Conservation (phyloP, 2,113 vertebrate genomes). For the Microcebus ravelobensis region DNA sequence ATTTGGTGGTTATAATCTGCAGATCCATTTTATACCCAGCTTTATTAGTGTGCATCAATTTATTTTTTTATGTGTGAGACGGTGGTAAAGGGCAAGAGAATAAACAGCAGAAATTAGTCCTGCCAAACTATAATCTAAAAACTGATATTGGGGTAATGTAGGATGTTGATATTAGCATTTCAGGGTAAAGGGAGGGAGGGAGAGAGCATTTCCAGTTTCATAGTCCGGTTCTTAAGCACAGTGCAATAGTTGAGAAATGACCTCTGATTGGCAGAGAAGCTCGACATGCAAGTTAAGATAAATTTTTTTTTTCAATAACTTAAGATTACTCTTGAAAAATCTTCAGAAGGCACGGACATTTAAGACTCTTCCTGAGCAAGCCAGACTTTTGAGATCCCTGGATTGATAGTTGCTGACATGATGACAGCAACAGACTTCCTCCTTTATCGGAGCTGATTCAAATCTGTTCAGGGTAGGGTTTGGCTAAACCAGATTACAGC, state of each 20-base stretch:
- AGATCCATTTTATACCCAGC: not conserved
- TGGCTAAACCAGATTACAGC: not conserved
- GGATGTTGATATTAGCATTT: not conserved
- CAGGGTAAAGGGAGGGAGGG: not conserved
- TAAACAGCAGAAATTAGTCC: not conserved
- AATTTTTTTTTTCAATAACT: not conserved
- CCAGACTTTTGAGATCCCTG: not conserved
- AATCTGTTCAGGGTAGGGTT: not conserved
- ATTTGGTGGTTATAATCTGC: not conserved
- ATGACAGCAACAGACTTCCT: not conserved
- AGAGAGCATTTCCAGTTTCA: not conserved
- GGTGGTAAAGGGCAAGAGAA: not conserved
- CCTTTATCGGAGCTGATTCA: not conserved
- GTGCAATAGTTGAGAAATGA: not conserved
- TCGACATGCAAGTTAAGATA: not conserved
- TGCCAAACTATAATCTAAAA: not conserved
- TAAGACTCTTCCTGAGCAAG: not conserved
- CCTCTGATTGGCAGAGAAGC: not conserved
- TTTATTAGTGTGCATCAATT: not conserved
- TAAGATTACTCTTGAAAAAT: not conserved
- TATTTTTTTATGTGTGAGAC: not conserved
- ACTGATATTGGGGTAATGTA: not conserved
- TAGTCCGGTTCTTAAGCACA: not conserved
- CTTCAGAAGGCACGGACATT: not conserved
- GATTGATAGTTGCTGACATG: slow-evolving; percentile 13